phyloP scores from a whole-genome alignment of 1,140 invertebrate genomes.

The Drosophila leontia region DNA sequence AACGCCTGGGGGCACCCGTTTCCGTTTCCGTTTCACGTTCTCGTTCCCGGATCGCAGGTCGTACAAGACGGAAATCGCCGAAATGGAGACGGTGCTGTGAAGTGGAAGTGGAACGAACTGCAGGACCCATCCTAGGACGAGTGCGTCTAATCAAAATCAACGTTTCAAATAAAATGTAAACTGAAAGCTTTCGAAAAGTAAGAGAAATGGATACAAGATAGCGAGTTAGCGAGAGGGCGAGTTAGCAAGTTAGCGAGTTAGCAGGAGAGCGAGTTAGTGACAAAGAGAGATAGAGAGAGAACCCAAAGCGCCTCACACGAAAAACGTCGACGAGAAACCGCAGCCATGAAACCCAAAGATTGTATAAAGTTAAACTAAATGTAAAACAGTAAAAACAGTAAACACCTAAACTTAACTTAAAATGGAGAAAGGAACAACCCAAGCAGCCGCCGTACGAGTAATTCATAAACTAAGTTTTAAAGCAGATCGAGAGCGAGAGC shows the following conservation, averaged over 20 bases:
- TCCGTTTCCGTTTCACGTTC: conserved; percentile 2
- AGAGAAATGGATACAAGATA: conserved; percentile 21
- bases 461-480: conserved; percentile 53
- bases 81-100: conserved; percentile 96
- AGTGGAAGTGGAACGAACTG: conserved; percentile 27
- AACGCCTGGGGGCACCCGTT: conserved; percentile 17
- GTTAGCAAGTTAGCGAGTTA: background rate
- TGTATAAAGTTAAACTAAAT: conserved; percentile 60
- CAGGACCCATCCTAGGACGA: conserved; percentile 31
- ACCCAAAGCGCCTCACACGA: conserved; percentile 69
- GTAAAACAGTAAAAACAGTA: conserved; percentile 27
- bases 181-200: conserved; percentile 78
- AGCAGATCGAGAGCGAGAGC: conserved; percentile 10
- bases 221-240: background rate
- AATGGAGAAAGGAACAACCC: conserved; percentile 6
- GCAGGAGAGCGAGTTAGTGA: background rate
- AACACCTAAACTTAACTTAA: conserved; percentile 18
- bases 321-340: conserved; percentile 22
- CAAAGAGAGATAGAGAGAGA: conserved; percentile 2
- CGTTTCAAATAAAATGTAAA: conserved; percentile 80
- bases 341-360: conserved; percentile 39
- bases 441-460: conserved; percentile 35
- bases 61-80: conserved; percentile 91
- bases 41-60: conserved; percentile 79
- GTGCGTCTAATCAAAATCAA: conserved; percentile 76